Evolutionary conservation across 2,888 invertebrate species (phyloP).

Genomic region (Anodontia alba): DNA sequence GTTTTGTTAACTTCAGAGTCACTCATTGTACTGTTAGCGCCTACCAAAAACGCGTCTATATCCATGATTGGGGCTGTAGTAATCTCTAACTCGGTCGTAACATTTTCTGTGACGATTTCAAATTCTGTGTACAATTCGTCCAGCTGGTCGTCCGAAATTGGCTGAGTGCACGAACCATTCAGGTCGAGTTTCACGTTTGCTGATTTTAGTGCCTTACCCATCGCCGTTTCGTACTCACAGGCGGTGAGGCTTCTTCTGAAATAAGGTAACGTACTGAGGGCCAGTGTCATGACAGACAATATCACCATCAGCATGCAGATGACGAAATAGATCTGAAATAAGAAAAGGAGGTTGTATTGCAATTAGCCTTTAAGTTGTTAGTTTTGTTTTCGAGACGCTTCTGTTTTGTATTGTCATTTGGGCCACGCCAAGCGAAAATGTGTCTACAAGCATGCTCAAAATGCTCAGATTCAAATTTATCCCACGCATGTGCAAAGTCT

Average conservation of each 20-base stretch:
- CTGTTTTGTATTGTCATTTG: too few relatives aligned
- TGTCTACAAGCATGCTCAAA: too few relatives aligned
- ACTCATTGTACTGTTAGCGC: background rate
- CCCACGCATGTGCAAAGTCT: too few relatives aligned
- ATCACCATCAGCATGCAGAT: slow-evolving; percentile 56
- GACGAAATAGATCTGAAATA: slow-evolving; percentile 52
- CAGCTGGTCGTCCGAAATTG: slow-evolving; percentile 38
- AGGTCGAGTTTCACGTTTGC: background rate
- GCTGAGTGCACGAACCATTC: slow-evolving; percentile 40
- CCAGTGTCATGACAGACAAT: slow-evolving; percentile 53
- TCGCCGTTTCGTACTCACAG: slow-evolving; percentile 48
- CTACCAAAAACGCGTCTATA: background rate
- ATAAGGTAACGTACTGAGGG: slow-evolving; percentile 57
- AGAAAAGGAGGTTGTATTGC: too few relatives aligned
- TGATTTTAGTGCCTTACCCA: slow-evolving; percentile 6
- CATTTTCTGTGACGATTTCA: background rate
- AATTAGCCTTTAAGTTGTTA: too few relatives aligned
- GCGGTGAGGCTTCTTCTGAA: slow-evolving; percentile 50
- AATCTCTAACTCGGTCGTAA: background rate
- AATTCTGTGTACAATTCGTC: slow-evolving; percentile 3
- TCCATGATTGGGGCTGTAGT: background rate
- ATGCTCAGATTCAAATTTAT: too few relatives aligned
- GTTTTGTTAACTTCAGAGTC: too few relatives aligned
- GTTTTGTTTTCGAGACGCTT: too few relatives aligned
- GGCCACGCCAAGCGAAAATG: too few relatives aligned